A percentile compares a stretch with the other conserved stretches of the same genome.
These are phyloP conservation scores for Hydropsyche betteni DNA, from an alignment of 2,888 invertebrate species.

Conservation along the genomic window DNA sequence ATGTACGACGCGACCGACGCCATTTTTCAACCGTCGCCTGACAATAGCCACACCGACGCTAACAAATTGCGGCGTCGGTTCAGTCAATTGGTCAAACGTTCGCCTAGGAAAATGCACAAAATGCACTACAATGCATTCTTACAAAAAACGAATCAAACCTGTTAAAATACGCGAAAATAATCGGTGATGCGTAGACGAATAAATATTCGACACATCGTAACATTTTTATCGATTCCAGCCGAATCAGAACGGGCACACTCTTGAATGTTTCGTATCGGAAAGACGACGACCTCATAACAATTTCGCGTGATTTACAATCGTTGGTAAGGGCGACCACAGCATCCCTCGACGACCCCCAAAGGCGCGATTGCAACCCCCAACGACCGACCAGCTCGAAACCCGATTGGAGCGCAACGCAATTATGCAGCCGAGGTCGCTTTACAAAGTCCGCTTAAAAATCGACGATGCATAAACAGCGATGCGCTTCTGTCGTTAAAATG, in stretches of 20 bases:
- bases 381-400: background rate
- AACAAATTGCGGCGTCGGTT: constrained; percentile 44
- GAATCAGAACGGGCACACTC: background rate
- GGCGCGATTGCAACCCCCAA: constrained; percentile 11
- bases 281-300: constrained; percentile 11
- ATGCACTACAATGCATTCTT: no score
- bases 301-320: constrained; percentile 21
- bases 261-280: no score
- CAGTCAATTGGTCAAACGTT: constrained; percentile 45
- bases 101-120: constrained; percentile 17
- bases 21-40: constrained; percentile 45
- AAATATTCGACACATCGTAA: background rate
- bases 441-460: background rate
- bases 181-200: background rate
- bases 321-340: background rate
- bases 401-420: constrained; percentile 28
- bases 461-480: background rate
- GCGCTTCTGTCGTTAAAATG: no score
- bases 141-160: no score
- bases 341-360: background rate
- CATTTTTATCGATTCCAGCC: no score
- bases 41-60: constrained; percentile 46
- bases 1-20: constrained; percentile 30
- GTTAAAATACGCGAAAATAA: no score
- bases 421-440: constrained; percentile 21